phyloP scores from a whole-genome alignment of 2,888 invertebrate species.

The Sarcophaga caerulescens region DNA sequence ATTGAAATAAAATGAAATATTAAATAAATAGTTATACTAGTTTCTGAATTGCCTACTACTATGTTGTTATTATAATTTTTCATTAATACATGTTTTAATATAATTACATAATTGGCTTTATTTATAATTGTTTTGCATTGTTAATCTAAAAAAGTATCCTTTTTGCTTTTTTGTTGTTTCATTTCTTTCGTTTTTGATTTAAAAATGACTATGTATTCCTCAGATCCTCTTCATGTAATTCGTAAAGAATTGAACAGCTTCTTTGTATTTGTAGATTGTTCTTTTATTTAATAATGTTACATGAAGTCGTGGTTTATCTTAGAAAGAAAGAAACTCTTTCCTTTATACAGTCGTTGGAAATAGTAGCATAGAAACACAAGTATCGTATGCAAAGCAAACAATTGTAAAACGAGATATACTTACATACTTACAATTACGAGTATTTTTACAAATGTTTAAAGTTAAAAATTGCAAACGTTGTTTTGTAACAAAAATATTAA shows the following conservation, averaged over 20 bases:
- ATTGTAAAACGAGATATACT: background rate
- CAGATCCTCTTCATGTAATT: background rate
- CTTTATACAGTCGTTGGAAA: slow-evolving; percentile 23
- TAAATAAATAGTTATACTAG: too few relatives aligned
- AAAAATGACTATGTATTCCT: too few relatives aligned
- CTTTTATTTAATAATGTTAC: slow-evolving; percentile 74
- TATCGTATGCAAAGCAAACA: too few relatives aligned
- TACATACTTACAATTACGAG: background rate
- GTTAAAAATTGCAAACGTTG: slow-evolving; percentile 77
- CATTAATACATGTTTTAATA: too few relatives aligned
- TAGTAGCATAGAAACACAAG: background rate
- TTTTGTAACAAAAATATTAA: slow-evolving; percentile 35
- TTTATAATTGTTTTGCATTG: background rate
- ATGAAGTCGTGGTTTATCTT: slow-evolving; percentile 79
- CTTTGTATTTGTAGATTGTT: background rate
- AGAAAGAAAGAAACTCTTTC: slow-evolving; percentile 20
- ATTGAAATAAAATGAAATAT: too few relatives aligned
- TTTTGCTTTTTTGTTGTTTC: too few relatives aligned
- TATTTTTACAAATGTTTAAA: slow-evolving; percentile 49
- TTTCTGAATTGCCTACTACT: too few relatives aligned
- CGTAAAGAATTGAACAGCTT: background rate
- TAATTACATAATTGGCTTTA: background rate
- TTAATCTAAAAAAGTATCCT: background rate
- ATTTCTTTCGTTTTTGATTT: too few relatives aligned
- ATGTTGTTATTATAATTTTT: too few relatives aligned